These are phyloP conservation scores for Drosophila pruinosa DNA, from an alignment of 1,140 invertebrate species.

Conservation along the genomic window DNA sequence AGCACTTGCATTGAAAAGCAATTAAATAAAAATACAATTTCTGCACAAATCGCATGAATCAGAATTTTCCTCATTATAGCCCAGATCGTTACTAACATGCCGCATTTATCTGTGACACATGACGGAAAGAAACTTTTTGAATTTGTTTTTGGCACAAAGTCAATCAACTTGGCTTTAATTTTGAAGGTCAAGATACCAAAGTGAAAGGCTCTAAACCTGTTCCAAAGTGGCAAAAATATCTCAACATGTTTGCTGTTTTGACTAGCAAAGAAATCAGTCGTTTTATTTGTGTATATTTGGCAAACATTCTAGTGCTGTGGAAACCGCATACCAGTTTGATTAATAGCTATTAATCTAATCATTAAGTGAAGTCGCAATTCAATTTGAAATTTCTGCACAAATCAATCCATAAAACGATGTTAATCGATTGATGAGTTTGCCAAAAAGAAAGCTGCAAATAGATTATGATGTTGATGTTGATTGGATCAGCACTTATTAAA, in stretches of 20 bases:
- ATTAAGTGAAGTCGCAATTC: neutral
- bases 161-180: slow-evolving; percentile 15
- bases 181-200: slow-evolving; percentile 13
- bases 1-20: neutral
- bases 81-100: neutral
- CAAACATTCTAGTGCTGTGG: neutral
- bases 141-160: neutral
- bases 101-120: slow-evolving; percentile 11
- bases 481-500: slow-evolving; percentile 7
- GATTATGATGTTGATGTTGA: slow-evolving; percentile 2
- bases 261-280: neutral
- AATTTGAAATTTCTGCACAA: neutral
- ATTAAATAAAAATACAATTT: neutral
- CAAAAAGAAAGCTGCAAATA: neutral
- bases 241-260: neutral
- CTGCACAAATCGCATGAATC: neutral
- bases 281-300: neutral
- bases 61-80: neutral
- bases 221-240: neutral
- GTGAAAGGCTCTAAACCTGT: slow-evolving; percentile 4
- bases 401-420: neutral
- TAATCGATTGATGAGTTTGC: slow-evolving; percentile 7
- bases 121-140: neutral
- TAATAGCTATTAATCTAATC: neutral
- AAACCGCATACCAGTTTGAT: neutral